These are phyloP conservation scores for Natator depressus DNA, from an alignment of 2,113 vertebrate genomes.

Conservation along the genomic window DNA sequence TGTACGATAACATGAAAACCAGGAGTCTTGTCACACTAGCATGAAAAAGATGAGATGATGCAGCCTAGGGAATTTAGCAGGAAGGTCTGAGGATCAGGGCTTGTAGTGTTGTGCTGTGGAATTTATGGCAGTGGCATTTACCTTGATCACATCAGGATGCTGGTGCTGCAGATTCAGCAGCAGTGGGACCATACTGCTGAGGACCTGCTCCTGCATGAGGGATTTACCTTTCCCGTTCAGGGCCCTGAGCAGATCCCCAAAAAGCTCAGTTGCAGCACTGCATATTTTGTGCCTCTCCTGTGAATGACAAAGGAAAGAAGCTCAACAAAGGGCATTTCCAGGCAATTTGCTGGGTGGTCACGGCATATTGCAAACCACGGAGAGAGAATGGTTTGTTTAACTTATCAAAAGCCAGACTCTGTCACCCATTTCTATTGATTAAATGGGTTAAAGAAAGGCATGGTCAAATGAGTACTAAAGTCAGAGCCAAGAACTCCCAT, in stretches of 20 bases:
- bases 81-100: background rate
- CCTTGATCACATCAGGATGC: background rate
- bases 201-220: background rate
- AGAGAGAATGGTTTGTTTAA: background rate
- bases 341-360: background rate
- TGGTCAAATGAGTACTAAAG: background rate
- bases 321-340: background rate
- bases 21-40: background rate
- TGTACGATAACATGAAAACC: background rate
- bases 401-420: slow-evolving; percentile 24
- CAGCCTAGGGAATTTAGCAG: background rate
- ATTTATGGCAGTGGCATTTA: background rate
- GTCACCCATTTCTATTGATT: background rate
- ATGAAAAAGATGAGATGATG: background rate
- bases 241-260: slow-evolving; percentile 1
- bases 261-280: background rate
- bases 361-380: background rate
- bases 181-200: background rate
- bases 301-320: background rate
- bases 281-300: background rate
- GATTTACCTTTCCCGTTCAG: background rate
- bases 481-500: background rate
- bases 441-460: slow-evolving; percentile 12
- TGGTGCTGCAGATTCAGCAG: slow-evolving; percentile 16
- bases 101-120: background rate